A percentile compares a stretch with the other conserved stretches of the same genome.
phyloP scores from a whole-genome alignment of 1,140 invertebrate genomes.

The Drosophila insularis region DNA sequence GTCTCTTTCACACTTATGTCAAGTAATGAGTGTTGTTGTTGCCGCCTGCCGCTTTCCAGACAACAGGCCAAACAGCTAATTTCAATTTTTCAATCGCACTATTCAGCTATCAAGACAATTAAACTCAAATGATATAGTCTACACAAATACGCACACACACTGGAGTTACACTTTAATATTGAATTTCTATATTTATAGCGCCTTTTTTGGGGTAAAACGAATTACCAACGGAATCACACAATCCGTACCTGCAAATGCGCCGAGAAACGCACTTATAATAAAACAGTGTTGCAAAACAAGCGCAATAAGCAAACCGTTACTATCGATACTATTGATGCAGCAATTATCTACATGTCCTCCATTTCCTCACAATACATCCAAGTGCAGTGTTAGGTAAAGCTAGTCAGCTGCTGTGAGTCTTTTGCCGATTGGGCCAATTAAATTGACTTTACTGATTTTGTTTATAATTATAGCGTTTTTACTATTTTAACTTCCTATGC shows the following conservation, averaged over 20 bases:
- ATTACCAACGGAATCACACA: slow-evolving; percentile 61
- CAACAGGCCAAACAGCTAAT: slow-evolving; percentile 47
- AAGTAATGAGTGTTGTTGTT: slow-evolving; percentile 56
- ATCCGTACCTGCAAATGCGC: slow-evolving; percentile 74
- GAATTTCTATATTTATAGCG: slow-evolving; percentile 20
- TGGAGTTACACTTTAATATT: slow-evolving; percentile 42
- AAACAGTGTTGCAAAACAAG: slow-evolving; percentile 38
- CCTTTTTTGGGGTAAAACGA: slow-evolving; percentile 54
- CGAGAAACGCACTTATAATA: slow-evolving; percentile 73
- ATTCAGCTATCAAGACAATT: slow-evolving; percentile 35
- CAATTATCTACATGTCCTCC: not conserved
- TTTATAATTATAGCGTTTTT: too few relatives aligned
- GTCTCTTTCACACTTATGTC: slow-evolving; percentile 67
- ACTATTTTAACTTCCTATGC: too few relatives aligned
- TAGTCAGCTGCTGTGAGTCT: not conserved
- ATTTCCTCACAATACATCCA: not conserved
- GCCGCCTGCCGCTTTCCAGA: slow-evolving; percentile 49
- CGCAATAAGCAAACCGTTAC: not conserved
- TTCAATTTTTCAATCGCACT: slow-evolving; percentile 64
- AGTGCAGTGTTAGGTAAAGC: not conserved
- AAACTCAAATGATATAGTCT: slow-evolving; percentile 34
- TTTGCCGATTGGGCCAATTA: not conserved
- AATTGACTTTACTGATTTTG: too few relatives aligned
- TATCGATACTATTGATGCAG: not conserved
- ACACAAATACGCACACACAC: slow-evolving; percentile 5